Conservation (phyloP, 1,140 invertebrate genomes). For the Calephelis virginiensis region DNA sequence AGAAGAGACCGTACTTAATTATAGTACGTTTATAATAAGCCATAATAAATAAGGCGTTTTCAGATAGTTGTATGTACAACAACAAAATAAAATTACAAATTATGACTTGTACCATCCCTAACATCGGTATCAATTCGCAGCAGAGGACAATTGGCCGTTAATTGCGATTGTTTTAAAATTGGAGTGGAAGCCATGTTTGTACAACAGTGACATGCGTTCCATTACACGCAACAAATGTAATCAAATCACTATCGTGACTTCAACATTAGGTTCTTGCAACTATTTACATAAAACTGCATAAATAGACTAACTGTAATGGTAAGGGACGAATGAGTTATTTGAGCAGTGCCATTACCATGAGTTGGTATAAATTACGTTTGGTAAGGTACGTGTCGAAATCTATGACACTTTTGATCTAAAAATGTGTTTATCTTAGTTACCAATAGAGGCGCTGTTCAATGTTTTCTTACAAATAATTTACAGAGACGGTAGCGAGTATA, state of each 20-base stretch:
- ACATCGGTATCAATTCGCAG: conserved; percentile 40
- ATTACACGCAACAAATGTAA: conserved; percentile 36
- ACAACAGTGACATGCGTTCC: conserved; percentile 48
- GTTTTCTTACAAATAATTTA: too few relatives aligned
- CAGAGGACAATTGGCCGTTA: conserved; percentile 63
- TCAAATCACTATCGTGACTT: conserved; percentile 24
- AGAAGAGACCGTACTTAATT: too few relatives aligned
- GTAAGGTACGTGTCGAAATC: too few relatives aligned
- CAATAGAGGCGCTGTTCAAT: too few relatives aligned
- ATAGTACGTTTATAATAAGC: too few relatives aligned
- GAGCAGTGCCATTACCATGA: too few relatives aligned
- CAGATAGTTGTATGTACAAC: too few relatives aligned
- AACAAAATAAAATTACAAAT: not conserved
- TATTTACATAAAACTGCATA: conserved; percentile 8
- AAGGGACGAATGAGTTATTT: not conserved
- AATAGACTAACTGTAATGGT: not conserved
- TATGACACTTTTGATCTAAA: too few relatives aligned
- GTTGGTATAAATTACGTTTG: too few relatives aligned
- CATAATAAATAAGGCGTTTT: too few relatives aligned
- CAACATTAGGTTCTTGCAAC: conserved; percentile 3
- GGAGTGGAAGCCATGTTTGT: conserved; percentile 54
- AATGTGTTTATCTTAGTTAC: too few relatives aligned
- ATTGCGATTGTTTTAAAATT: conserved; percentile 69
- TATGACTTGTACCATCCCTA: conserved; percentile 26
- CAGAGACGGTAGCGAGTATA: too few relatives aligned